These are phyloP conservation scores for Synergus gifuensis DNA, from an alignment of 2,888 invertebrate species.

Conservation along the genomic window DNA sequence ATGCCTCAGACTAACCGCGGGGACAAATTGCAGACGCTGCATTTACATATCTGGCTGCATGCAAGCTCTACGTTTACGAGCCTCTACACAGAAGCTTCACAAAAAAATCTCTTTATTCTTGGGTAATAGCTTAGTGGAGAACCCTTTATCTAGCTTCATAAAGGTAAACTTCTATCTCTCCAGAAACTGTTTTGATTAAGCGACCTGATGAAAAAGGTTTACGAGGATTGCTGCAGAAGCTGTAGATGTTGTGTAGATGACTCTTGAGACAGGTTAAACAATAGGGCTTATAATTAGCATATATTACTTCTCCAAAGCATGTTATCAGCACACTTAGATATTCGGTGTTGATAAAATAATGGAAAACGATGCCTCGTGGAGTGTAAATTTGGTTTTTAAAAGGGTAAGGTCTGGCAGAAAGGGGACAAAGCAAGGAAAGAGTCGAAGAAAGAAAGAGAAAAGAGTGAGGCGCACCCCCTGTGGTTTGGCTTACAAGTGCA, in stretches of 20 bases:
- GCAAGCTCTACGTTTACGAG: conserved; percentile 41
- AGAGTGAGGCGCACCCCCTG: conserved; percentile 58
- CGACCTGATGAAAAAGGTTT: background rate
- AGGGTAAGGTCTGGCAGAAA: background rate
- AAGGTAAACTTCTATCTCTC: background rate
- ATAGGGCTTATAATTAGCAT: conserved; percentile 12
- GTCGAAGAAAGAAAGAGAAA: conserved; percentile 24
- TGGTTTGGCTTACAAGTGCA: conserved; percentile 64
- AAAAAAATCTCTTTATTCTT: conserved; percentile 2
- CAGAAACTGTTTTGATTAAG: background rate
- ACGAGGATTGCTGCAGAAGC: background rate
- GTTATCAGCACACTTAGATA: conserved; percentile 19
- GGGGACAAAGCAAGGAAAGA: conserved; percentile 4
- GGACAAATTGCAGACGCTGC: conserved; percentile 67
- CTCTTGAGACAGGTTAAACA: background rate
- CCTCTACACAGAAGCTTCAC: conserved; percentile 10
- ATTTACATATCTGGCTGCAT: conserved; percentile 67
- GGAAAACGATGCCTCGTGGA: background rate
- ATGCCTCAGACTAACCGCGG: conserved; percentile 46
- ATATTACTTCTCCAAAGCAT: background rate
- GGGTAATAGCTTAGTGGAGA: background rate
- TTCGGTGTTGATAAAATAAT: conserved; percentile 35
- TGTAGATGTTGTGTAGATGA: background rate
- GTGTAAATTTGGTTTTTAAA: conserved; percentile 37
- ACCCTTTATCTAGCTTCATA: conserved; percentile 15